Evolutionary conservation across 2,888 invertebrate genomes (phyloP), one percentile per base, ranked within the genome.

Genomic region (Nezara viridula): DNA sequence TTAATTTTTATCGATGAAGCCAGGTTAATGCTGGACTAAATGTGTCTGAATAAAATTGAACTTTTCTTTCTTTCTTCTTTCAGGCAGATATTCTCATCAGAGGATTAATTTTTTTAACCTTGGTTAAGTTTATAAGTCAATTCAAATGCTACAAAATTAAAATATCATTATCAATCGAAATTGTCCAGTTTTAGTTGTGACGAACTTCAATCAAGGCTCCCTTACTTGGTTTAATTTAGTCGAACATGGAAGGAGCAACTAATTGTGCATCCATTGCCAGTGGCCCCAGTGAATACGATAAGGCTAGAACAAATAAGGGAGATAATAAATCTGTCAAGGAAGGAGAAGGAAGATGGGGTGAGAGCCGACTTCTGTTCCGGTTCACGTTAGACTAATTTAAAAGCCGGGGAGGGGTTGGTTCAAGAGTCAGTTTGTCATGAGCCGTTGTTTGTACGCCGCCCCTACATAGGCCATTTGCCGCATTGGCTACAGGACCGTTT

Each of bases 381-480:
- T 87, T 73, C 87, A 87, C 60, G 87, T 87, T 49, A 47, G 73
- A 66, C 87, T 87, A 55, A 87, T 87, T 87, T 87, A 87, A 87
- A 87, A 87, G 87, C 87, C 66, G 47, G 88, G 24, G 77, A 27
- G 81, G 88, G 88, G 88, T 77, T 40, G 88, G 21, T 85, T 77
- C 77, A 88, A 81, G 81, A 60, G 88, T 77, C 81, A 60, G 86
- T 87, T 87, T 87, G 87, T 87, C 87, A 87, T 87, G 81, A 44
- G 81, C 87, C 66, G 47, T 87, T 87, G 87, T 87, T 87, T 87
- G 87, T 87, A 87, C 66, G 87, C 40, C 66, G 60, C 60, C 55
- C 87, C 87, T 66, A 73, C 87, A 87, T 87, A 87, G 87, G 60
- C 87, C 87, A 87, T 87, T 87, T 87, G 87, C 87, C 87, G 87